Evolutionary conservation across 1,140 invertebrate species (phyloP).

Genomic region (Anastrepha ludens): DNA sequence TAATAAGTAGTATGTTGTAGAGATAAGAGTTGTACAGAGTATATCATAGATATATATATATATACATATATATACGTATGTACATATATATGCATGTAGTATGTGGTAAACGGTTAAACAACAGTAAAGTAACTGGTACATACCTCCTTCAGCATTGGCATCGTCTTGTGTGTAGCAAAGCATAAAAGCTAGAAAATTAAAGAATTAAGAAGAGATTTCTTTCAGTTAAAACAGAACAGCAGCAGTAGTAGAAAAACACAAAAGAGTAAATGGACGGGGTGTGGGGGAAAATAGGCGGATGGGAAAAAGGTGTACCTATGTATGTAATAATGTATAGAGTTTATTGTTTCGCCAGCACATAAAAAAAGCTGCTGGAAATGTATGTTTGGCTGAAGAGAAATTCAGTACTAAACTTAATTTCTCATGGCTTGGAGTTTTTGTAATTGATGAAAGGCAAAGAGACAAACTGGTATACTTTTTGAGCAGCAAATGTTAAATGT

Average conservation of each 20-base stretch:
- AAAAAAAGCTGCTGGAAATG: background rate
- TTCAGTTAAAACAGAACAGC: constrained; percentile 55
- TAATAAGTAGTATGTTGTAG: constrained; percentile 30
- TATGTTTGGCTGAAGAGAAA: background rate
- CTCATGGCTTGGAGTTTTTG: background rate
- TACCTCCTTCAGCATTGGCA: constrained; percentile 92
- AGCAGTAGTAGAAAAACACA: constrained; percentile 46
- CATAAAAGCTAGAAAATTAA: constrained; percentile 86
- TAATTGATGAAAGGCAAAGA: no score
- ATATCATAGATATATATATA: background rate
- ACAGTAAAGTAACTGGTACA: constrained; percentile 73
- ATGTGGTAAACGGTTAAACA: constrained; percentile 40
- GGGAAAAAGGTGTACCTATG: constrained; percentile 14
- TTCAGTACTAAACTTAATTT: background rate
- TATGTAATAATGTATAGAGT: background rate
- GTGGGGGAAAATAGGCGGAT: background rate
- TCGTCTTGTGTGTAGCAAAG: constrained; percentile 93
- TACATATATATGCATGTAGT: constrained; percentile 29
- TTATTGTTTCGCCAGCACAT: background rate
- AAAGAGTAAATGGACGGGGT: constrained; percentile 26
- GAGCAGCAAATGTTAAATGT: no score
- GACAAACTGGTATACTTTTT: no score
- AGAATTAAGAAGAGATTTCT: constrained; percentile 62
- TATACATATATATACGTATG: background rate
- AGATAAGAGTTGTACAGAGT: constrained; percentile 34